A percentile compares a stretch with the other conserved stretches of the same genome.
Evolutionary conservation across 2,797 vertebrate genomes (phyloP).

Genomic region (Periparus ater): DNA sequence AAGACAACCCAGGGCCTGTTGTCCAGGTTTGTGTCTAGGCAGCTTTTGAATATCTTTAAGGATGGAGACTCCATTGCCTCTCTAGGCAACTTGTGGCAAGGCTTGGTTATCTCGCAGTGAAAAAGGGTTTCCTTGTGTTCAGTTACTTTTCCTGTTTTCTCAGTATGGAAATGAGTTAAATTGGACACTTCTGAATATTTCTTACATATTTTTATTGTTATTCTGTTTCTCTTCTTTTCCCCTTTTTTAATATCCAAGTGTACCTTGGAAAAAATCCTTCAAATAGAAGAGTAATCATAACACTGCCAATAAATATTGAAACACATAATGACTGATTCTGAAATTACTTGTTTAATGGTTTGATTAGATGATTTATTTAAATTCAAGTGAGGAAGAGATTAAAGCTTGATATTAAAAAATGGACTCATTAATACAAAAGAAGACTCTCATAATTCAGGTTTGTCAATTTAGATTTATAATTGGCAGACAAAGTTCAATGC

Average conservation of each 20-base stretch:
- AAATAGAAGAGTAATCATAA: neutral
- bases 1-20: neutral
- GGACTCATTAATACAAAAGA: conserved; percentile 1
- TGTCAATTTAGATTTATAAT: conserved; percentile 43
- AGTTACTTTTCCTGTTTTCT: neutral
- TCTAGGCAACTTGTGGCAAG: neutral
- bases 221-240: neutral
- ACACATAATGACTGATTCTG: neutral
- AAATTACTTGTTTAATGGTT: neutral
- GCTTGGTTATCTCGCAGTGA: neutral
- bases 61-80: neutral
- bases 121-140: neutral
- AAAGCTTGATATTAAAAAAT: conserved; percentile 34
- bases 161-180: neutral
- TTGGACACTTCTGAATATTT: neutral
- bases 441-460: conserved; percentile 25
- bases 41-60: neutral
- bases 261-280: neutral
- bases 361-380: conserved; percentile 31
- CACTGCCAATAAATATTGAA: conserved; percentile 1
- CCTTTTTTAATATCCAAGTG: neutral
- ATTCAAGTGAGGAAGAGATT: conserved; percentile 24
- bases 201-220: neutral
- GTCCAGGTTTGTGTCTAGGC: neutral
- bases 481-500: conserved; percentile 38